Base-by-base conservation (phyloP, 2,797 vertebrate genomes). In the Acestrorhynchus altus region DNA sequence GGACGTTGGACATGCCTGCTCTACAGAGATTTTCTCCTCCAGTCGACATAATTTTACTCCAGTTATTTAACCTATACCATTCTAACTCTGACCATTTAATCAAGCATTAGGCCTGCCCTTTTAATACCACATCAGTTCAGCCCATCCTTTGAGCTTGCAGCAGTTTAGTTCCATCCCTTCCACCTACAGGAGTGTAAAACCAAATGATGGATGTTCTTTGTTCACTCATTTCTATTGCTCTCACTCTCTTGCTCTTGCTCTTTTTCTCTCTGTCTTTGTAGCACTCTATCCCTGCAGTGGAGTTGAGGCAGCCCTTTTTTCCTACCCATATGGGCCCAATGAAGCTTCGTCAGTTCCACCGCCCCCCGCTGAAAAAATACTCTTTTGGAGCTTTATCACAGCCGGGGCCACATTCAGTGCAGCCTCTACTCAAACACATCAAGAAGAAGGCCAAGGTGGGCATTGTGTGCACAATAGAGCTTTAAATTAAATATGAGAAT, bases 361-460 rank as follows among this genome's bases (percentile, higher is more conserved):
- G 97, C 0, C 94, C 96, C 1, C 83, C 95, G 11, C 85, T 98
- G 81, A 99, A 99, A 91, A 99, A 98, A 87, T 99, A 99, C 52
- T 99, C 98, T 0, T 98, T 97, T 35, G 98, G 98, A 22, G 88
- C 96, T 31, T 74, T 99, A 74, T 97, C 98, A 80, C 98, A 99
- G 65, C 97, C 97, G 0, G 98, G 98, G 11, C 95, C 96, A 0
- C 98, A 99, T 0, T 40, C 96, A 5, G 94, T 95, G 60, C 96
- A 98, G 71, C 95, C 97, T 0, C 92, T 99, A 73, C 93, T 99
- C 74, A 99, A 99, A 87, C 97, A 98, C 85, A 99, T 99, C 78
- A 99, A 98, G 90, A 99, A 99, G 91, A 99, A 99, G 87, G 98
- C 98, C 83, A 99, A 99, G 95, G 98, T 99, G 80, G n/a, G 39